phyloP scores from a whole-genome alignment of 2,113 vertebrate genomes.

The Podocnemis expansa region DNA sequence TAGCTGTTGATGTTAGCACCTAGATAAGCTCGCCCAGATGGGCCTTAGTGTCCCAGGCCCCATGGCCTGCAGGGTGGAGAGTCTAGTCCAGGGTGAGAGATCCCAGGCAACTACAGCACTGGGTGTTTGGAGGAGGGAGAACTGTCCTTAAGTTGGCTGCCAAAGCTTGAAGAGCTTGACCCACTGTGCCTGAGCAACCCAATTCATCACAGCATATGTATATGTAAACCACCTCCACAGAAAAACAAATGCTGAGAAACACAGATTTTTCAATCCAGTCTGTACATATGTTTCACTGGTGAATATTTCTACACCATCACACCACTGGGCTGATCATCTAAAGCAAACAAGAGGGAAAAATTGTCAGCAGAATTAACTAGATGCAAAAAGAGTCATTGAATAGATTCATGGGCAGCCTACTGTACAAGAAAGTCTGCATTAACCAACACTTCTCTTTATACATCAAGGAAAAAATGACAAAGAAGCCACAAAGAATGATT shows the following conservation, averaged over 20 bases:
- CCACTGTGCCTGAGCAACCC: no score
- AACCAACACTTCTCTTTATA: conserved; percentile 14
- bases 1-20: no score
- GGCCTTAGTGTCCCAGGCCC: no score
- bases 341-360: not conserved
- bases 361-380: conserved; percentile 37
- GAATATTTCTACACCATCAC: not conserved
- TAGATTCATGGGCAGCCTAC: conserved; percentile 42
- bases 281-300: conserved; percentile 20
- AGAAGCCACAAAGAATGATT: conserved; percentile 37
- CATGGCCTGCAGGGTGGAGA: no score
- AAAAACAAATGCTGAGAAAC: not conserved
- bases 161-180: no score
- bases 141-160: no score
- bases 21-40: no score
- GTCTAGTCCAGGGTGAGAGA: no score
- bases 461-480: conserved; percentile 33
- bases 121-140: no score
- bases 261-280: not conserved
- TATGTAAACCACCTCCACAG: not conserved
- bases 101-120: no score
- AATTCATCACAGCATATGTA: no score
- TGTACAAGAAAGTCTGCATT: conserved; percentile 1
- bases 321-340: conserved; percentile 38
- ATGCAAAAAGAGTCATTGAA: not conserved